Evolutionary conservation across 2,113 vertebrate species (phyloP).

Genomic region (Macquaria australasica): DNA sequence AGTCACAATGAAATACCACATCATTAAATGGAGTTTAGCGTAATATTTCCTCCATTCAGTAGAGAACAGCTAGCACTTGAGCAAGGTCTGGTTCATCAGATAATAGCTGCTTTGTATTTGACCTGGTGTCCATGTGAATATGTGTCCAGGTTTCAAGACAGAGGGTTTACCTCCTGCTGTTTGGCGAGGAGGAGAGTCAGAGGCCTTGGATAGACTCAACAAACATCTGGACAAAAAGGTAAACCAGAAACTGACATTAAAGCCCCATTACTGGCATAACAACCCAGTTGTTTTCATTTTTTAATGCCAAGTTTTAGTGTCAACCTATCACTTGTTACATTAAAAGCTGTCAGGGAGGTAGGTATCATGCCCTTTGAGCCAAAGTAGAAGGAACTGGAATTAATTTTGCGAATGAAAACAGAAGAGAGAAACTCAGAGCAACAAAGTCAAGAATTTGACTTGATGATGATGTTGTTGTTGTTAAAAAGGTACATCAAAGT

Average conservation of each 20-base stretch:
- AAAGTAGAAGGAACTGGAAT: no score
- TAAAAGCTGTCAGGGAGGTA: no score
- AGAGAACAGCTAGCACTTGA: not conserved
- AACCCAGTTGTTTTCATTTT: not conserved
- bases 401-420: no score
- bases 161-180: constrained; percentile 87
- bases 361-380: no score
- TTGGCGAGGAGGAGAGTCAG: constrained; percentile 94
- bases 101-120: not conserved
- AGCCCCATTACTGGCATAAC: not conserved
- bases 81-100: not conserved
- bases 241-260: constrained; percentile 8
- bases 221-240: constrained; percentile 98
- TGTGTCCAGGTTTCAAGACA: constrained; percentile 89
- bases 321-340: not conserved
- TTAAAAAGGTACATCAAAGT: no score
- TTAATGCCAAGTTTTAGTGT: not conserved
- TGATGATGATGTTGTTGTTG: no score
- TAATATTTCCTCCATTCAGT: not conserved
- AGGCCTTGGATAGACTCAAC: constrained; percentile 92
- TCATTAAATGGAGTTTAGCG: not conserved
- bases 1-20: not conserved
- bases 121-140: not conserved
- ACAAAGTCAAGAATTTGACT: no score
- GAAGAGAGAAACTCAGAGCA: no score